Base-by-base conservation (phyloP, 1,140 invertebrate species). In the Megalonaias nervosa region DNA sequence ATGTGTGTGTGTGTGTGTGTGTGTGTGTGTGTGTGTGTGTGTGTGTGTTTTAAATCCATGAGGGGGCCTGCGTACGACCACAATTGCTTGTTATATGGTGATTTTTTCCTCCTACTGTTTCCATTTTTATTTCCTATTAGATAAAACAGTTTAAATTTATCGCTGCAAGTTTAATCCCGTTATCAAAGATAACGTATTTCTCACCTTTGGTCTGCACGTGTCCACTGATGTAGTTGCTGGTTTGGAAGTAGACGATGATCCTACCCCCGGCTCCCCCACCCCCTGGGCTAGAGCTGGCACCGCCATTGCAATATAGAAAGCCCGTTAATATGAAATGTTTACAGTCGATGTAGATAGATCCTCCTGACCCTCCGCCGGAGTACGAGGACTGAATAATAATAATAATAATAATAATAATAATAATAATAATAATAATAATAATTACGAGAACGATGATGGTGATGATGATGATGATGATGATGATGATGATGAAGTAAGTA, bases 211-310 rank as follows among this genome's bases (percentile, higher is more conserved):
- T 74, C 38, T 74, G 77, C 1, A 85, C 76, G 48, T 80, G 80
- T 16, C 80, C 85, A 74, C 81, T 85, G 26, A 82, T 67, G 68
- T 80, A 87, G 31, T 72, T 58, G 19, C 86, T 84, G 59, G 64
- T 23, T n/a, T 74, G 62, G 69, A 83, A 83, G 59, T 77, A 74
- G 62, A 84, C 80, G 31, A 74, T 75, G 13, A 86, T 70, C 21
- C 82, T 56, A 14, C 86, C 86, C 16, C 82, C 86, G 57, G 79
- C 80, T 23, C 86, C 86, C 67, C 86, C 86, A 19, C 86, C 86
- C 16, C 84, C 83, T 21, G 66, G 58, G 15, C 77, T 65, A 2
- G 26, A 58, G 23, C 81, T 80, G 48, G 62, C 71, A 1, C 86
- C 86, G 67, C 85, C 85, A 72, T 84, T 85, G 64, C 76, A 80